Evolutionary conservation across 30 jellyfish, hydroid and myxozoan species (phyloP), one percentile per base, ranked within the genome.

Genomic region (Hydra vulgaris): DNA sequence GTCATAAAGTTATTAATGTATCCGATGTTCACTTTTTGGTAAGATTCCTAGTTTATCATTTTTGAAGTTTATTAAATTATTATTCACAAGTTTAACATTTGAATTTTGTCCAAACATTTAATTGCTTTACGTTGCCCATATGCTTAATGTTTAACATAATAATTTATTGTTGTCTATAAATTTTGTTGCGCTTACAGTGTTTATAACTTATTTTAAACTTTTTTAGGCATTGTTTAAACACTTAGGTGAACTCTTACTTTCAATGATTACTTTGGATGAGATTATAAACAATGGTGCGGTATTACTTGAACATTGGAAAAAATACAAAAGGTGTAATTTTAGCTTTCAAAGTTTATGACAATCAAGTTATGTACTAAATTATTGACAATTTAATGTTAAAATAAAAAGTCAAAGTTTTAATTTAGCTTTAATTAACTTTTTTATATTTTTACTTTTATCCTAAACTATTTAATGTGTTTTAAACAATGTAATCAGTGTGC

Each of bases 21-120:
- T 81, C 98, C 7, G 98, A 91, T 71, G 98, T 91, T 26, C 98
- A 91, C 25, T 83, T 91, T 70, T 54, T 86, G 21, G 98, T 91
- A 40, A 78, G 97, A 53, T 16, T 23, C 56, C 15, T n/a, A 18
- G 27, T 0, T 73, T 15, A 24, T 4, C 75, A n/a, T 56, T 56
- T 56, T 56, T 56, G 17, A 15, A 15, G 17, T 56, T 56, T 56
- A 15, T n/a, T n/a, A n/a, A n/a, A n/a, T n/a, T n/a, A n/a, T n/a
- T n/a, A n/a, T n/a, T n/a, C n/a, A n/a, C n/a, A n/a, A n/a, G n/a
- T n/a, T n/a, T n/a, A n/a, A n/a, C n/a, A n/a, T n/a, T n/a, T n/a
- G n/a, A n/a, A n/a, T n/a, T n/a, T n/a, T n/a, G n/a, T n/a, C n/a
- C n/a, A n/a, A n/a, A n/a, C n/a, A n/a, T n/a, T n/a, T n/a, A n/a